Conservation (phyloP, 2,888 invertebrate genomes). For the Sinelater perroti region DNA sequence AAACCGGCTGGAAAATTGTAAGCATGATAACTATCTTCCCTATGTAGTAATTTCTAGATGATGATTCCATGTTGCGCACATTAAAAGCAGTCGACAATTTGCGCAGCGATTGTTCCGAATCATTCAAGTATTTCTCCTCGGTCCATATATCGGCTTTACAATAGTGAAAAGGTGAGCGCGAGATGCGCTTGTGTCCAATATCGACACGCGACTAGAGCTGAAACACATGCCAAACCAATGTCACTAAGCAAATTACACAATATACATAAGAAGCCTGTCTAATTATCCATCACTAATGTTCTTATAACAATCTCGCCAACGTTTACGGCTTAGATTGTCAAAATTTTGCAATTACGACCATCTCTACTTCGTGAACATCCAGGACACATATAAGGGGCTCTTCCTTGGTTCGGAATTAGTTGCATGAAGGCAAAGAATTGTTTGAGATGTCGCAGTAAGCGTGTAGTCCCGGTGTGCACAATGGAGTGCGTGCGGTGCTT, state of each 20-base stretch:
- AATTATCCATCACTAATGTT: too few species aligned
- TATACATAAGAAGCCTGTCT: too few species aligned
- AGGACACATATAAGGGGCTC: constrained; percentile 49
- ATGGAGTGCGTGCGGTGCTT: constrained; percentile 16
- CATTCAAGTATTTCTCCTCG: constrained; percentile 48
- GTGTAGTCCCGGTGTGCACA: not conserved
- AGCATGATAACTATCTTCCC: not conserved
- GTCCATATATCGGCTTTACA: constrained; percentile 48
- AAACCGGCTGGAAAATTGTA: not conserved
- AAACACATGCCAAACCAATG: too few species aligned
- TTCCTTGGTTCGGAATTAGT: constrained; percentile 29
- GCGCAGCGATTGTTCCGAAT: constrained; percentile 43
- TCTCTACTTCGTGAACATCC: constrained; percentile 48
- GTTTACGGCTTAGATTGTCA: too few species aligned
- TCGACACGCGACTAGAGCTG: too few species aligned
- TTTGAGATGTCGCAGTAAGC: constrained; percentile 15
- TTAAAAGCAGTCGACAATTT: constrained; percentile 31
- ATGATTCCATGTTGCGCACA: constrained; percentile 23
- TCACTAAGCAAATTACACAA: too few species aligned
- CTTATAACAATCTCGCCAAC: too few species aligned
- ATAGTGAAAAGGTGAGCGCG: constrained; percentile 40
- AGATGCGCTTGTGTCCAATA: constrained; percentile 6
- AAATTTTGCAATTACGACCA: constrained; percentile 28
- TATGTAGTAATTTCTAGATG: too few species aligned
- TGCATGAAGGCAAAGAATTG: constrained; percentile 15